Base-by-base conservation (phyloP, 2,888 invertebrate genomes). In the Trichopoda pennipes region DNA sequence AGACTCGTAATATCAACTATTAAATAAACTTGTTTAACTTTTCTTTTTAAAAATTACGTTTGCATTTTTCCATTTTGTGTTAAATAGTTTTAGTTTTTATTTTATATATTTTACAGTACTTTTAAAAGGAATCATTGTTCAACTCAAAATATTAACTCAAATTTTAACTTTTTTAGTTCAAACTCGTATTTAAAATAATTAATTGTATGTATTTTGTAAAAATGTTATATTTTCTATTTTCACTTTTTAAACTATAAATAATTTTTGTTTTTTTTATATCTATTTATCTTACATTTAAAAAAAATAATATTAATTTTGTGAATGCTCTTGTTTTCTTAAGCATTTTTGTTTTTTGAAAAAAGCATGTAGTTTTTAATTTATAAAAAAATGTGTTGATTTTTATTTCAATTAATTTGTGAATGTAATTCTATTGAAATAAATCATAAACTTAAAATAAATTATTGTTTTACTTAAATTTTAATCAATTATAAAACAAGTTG, bases 331-430 rank as follows among this genome's bases (percentile, higher is more conserved):
- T 44, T 32, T 28, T 72, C 55, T 63, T 56, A 58, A 60, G 66
- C 28, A 44, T 19, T 68, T 68, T 64, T 17, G 12, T 16, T 17
- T 53, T 42, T 51, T 58, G 69, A 12, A 38, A 64, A 69, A 70
- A 55, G 69, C 80, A 56, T 80, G 51, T 80, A 70, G 53, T 55
- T 75, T 66, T 47, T 80, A 76, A 76, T 76, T 72, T 72, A 66
- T 63, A 63, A 61, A 60, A 12, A 70, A 72, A 61, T 66, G 47
- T 81, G 76, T 72, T 72, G 72, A 51, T 66, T 79, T 80, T 64
- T 56, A 66, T 76, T 64, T 63, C 23, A 53, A 70, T 74, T 44
- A 76, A 51, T 72, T 76, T 72, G 19, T 68, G 66, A 56, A 76
- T 81, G 68, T 55, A 81, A 81, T 81, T 81, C 72, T 66, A 66